Percentiles rank a stretch among this genome's conserved stretches.
Conservation (phyloP, 1,140 invertebrate genomes). For the Brachionus rotundiformis region DNA sequence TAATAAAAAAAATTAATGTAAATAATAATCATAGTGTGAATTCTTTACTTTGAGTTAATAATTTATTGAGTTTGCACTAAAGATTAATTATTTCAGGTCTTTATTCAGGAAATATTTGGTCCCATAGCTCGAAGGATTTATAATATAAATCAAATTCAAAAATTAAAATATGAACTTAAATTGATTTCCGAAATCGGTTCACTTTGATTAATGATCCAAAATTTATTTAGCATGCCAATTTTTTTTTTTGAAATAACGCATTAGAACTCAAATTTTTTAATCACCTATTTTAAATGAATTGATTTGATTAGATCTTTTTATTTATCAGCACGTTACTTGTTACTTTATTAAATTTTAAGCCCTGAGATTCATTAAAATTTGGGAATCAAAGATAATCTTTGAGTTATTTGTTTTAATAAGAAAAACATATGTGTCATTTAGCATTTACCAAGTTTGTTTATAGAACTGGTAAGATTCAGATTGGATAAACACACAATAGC, state of each 20-base stretch:
- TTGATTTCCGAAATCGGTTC: background rate
- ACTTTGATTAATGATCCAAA: slow-evolving; percentile 3
- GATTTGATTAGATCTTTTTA: background rate
- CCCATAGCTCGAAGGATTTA: background rate
- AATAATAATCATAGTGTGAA: background rate
- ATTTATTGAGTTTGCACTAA: background rate
- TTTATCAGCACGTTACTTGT: background rate
- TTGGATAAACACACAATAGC: background rate
- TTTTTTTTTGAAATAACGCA: background rate
- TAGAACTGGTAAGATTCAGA: background rate
- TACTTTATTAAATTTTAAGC: background rate
- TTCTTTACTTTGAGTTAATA: background rate
- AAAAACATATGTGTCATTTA: slow-evolving; percentile 50
- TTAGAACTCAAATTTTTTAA: background rate
- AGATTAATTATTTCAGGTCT: slow-evolving; percentile 16
- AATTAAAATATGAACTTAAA: background rate
- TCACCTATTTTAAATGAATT: background rate
- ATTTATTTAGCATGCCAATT: background rate
- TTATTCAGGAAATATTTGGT: slow-evolving; percentile 15
- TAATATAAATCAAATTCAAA: background rate
- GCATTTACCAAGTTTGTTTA: slow-evolving; percentile 12
- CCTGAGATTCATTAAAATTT: slow-evolving; percentile 23
- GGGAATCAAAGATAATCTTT: slow-evolving; percentile 11
- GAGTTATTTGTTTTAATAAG: background rate
- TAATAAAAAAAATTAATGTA: background rate